Evolutionary conservation across 1,140 invertebrate species (phyloP).

Genomic region (Sesamia nonagrioides): DNA sequence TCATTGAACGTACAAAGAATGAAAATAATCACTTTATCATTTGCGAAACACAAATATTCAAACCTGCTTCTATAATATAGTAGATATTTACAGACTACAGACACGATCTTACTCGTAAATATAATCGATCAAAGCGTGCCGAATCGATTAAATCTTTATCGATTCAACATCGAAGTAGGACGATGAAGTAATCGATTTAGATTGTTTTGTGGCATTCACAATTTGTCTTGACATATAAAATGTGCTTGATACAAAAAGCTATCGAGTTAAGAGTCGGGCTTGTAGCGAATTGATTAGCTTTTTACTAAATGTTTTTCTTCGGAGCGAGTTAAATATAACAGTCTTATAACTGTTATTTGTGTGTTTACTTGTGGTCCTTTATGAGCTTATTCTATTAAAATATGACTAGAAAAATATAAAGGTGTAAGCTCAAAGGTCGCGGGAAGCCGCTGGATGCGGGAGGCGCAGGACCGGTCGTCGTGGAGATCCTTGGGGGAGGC

Average conservation of each 20-base stretch:
- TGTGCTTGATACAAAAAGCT: constrained; percentile 27
- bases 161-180: constrained; percentile 47
- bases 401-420: too few relatives aligned
- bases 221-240: constrained; percentile 31
- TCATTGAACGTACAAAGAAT: too few relatives aligned
- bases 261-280: neutral
- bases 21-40: neutral
- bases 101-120: constrained; percentile 31
- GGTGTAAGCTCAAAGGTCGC: too few relatives aligned
- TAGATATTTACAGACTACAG: constrained; percentile 4
- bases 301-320: constrained; percentile 15
- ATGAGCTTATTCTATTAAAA: too few relatives aligned
- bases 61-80: neutral
- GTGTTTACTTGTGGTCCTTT: neutral
- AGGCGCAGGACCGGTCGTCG: too few relatives aligned
- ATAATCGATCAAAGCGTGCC: constrained; percentile 29
- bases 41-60: neutral
- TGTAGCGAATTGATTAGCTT: constrained; percentile 41
- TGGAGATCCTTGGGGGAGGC: too few relatives aligned
- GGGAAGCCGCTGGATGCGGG: too few relatives aligned
- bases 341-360: neutral
- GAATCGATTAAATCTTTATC: constrained; percentile 47
- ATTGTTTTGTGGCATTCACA: constrained; percentile 38
- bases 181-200: constrained; percentile 48
- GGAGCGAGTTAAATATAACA: constrained; percentile 14